Evolutionary conservation across 2,797 vertebrate species (phyloP).

Genomic region (Galaxias olidus): DNA sequence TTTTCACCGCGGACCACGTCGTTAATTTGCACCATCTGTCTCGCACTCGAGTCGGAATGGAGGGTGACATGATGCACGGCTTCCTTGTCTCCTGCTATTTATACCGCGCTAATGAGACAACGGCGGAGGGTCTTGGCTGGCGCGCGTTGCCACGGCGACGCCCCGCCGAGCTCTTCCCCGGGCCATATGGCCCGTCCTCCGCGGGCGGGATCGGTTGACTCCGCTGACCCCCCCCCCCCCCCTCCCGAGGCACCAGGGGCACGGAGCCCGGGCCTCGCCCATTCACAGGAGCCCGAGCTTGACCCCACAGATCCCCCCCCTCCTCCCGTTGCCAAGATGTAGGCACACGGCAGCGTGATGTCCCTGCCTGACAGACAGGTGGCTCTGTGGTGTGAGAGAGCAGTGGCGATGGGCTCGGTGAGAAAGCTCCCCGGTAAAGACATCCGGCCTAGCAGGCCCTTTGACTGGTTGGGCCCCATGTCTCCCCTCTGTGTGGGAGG

Average conservation of each 20-base stretch:
- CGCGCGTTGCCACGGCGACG: constrained; percentile 61
- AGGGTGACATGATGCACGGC: constrained; percentile 71
- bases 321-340: too few species aligned
- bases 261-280: constrained; percentile 14
- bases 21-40: constrained; percentile 78
- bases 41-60: constrained; percentile 67
- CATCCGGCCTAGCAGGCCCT: neutral
- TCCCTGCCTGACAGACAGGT: constrained; percentile 42
- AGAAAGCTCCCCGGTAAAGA: constrained; percentile 8
- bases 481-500: constrained; percentile 39
- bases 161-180: constrained; percentile 60
- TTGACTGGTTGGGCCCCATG: too few species aligned
- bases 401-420: constrained; percentile 13
- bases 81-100: constrained; percentile 79
- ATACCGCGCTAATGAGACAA: constrained; percentile 77
- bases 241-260: constrained; percentile 50
- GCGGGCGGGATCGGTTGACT: constrained; percentile 63
- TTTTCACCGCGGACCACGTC: constrained; percentile 64
- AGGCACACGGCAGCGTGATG: too few species aligned
- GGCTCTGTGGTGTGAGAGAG: constrained; percentile 41
- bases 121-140: constrained; percentile 65
- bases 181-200: constrained; percentile 74
- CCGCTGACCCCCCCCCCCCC: too few species aligned
- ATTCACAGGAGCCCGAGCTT: constrained; percentile 26
- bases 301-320: constrained; percentile 19